Percentiles rank a stretch among this genome's conserved stretches.
Evolutionary conservation across 2,113 vertebrate species (phyloP).

Genomic region (Seriola dumerili): DNA sequence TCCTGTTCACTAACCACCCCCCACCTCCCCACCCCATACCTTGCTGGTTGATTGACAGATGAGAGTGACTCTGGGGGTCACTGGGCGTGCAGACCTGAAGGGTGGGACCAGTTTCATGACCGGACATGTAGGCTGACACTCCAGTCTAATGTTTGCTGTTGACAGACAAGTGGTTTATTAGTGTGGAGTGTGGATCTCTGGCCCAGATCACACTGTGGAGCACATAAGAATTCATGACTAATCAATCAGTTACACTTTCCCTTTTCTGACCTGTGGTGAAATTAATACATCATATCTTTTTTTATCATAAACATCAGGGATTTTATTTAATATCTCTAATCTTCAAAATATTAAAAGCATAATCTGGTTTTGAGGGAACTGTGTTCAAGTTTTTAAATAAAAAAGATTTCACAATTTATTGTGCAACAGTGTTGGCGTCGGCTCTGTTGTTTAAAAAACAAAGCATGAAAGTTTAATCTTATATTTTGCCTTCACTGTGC

Average conservation of each 20-base stretch:
- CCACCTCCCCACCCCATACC: not conserved
- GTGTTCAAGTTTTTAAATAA: not conserved
- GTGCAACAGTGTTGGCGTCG: not conserved
- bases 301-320: not conserved
- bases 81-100: conserved; percentile 39
- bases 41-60: conserved; percentile 70
- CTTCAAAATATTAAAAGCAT: not conserved
- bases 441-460: not conserved
- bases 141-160: conserved; percentile 48
- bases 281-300: conserved; percentile 9
- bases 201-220: conserved; percentile 25
- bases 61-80: conserved; percentile 58
- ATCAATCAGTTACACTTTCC: conserved; percentile 30
- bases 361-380: not conserved
- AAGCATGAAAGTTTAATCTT: not conserved
- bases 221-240: conserved; percentile 25
- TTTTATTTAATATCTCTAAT: not conserved
- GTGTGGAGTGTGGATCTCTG: conserved; percentile 40
- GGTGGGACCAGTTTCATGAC: conserved; percentile 59
- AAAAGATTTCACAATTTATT: not conserved
- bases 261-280: conserved; percentile 12
- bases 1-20: conserved; percentile 19
- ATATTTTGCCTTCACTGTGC: not conserved
- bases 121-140: conserved; percentile 56
- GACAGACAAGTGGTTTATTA: conserved; percentile 69